Percentiles rank a stretch among this genome's conserved stretches.
phyloP scores from a whole-genome alignment of 1,140 invertebrate genomes.

The Chrysopa pallens region DNA sequence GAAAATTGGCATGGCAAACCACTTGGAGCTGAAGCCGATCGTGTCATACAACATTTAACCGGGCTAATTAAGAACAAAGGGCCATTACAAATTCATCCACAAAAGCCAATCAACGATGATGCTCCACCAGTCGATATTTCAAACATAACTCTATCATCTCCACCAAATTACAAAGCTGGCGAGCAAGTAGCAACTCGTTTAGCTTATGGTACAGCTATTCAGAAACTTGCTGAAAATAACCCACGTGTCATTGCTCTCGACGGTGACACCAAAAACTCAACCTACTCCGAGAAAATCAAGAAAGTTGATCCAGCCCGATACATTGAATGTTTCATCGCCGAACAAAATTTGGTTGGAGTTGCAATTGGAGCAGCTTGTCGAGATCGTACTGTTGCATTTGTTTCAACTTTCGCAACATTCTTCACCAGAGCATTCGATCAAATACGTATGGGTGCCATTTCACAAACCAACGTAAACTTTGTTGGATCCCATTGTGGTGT shows the following conservation, averaged over 20 bases:
- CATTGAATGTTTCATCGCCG: conserved; percentile 97
- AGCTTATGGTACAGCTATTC: conserved; percentile 87
- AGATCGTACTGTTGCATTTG: conserved; percentile 77
- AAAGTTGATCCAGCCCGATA: conserved; percentile 57
- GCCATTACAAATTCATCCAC: conserved; percentile 32
- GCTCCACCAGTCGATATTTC: conserved; percentile 52
- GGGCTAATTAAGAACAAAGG: conserved; percentile 42
- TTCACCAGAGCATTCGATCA: conserved; percentile 93
- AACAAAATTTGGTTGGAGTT: conserved; percentile 94
- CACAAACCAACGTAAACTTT: conserved; percentile 94
- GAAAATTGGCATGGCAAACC: conserved; percentile 98
- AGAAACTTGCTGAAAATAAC: conserved; percentile 75
- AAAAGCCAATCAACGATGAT: conserved; percentile 46
- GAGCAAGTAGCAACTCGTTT: conserved; percentile 77
- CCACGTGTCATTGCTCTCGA: conserved; percentile 77
- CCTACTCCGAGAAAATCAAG: conserved; percentile 85
- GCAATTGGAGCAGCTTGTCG: conserved; percentile 84
- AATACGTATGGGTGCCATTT: conserved; percentile 98
- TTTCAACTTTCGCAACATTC: conserved; percentile 95
- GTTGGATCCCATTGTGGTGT: conserved; percentile 90
- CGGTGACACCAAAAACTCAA: conserved; percentile 97
- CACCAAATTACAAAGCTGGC: conserved; percentile 69
- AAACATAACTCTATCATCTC: conserved; percentile 59
- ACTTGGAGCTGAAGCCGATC: conserved; percentile 60
- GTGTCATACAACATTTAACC: conserved; percentile 53